Percentiles rank a stretch among this genome's conserved stretches.
phyloP scores from a whole-genome alignment of 2,888 invertebrate species.

The Sinodicranocentrus sp. region DNA sequence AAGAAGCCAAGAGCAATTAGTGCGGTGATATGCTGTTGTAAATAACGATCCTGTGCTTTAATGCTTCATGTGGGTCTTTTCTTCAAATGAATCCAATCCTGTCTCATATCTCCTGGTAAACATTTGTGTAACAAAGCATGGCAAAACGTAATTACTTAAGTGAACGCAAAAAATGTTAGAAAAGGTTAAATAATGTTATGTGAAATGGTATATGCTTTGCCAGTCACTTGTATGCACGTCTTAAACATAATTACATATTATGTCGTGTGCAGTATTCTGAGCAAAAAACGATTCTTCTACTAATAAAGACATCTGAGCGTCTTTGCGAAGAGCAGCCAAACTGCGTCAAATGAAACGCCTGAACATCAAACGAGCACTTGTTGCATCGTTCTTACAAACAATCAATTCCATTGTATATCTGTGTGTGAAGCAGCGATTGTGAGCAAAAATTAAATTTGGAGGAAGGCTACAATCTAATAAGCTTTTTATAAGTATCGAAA shows the following conservation, averaged over 20 bases:
- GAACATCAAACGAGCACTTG: neutral
- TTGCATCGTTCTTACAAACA: slow-evolving; percentile 34
- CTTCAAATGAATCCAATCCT: neutral
- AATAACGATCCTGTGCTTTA: slow-evolving; percentile 31
- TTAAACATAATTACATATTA: slow-evolving; percentile 58
- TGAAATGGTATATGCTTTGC: slow-evolving; percentile 20
- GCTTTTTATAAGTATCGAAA: slow-evolving; percentile 66
- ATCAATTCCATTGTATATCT: slow-evolving; percentile 54
- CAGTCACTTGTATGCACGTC: slow-evolving; percentile 20
- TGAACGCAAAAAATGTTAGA: slow-evolving; percentile 20
- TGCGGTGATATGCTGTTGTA: slow-evolving; percentile 43
- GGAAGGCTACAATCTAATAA: slow-evolving; percentile 69
- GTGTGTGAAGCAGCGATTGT: slow-evolving; percentile 41
- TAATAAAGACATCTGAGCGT: slow-evolving; percentile 64
- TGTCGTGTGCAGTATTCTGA: slow-evolving; percentile 62
- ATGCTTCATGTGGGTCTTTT: slow-evolving; percentile 1
- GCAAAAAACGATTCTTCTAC: slow-evolving; percentile 51
- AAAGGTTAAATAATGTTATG: slow-evolving; percentile 49
- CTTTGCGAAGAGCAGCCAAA: slow-evolving; percentile 42
- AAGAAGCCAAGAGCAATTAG: slow-evolving; percentile 69
- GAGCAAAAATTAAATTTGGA: slow-evolving; percentile 67
- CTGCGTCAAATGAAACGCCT: neutral
- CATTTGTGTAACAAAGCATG: slow-evolving; percentile 29
- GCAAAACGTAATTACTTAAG: slow-evolving; percentile 42
- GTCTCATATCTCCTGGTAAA: too few species aligned